Evolutionary conservation across 2,797 vertebrate genomes (phyloP), one percentile per base, ranked within the genome.

Genomic region (Eutrigla gurnardus): DNA sequence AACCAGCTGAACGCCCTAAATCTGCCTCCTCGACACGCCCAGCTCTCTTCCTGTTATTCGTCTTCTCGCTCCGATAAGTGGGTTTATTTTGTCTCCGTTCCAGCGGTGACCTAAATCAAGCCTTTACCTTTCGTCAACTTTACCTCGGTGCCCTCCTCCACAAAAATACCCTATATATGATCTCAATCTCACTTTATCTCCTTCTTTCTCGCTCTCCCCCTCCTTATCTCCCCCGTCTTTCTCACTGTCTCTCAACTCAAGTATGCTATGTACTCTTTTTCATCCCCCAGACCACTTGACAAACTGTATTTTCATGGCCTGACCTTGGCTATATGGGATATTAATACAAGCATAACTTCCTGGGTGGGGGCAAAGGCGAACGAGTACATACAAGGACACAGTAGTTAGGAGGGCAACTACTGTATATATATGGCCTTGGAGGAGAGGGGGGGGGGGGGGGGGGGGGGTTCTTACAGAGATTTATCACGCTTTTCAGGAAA

Each of bases 71-170:
- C 70, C 32, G 83, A 86, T 77, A 78, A 83, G 65, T 68, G n/a
- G 8, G 63, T 87, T 89, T 84, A 75, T 88, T 89, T 89, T 82
- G 70, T 79, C 65, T 74, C 67, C 36, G 4, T 62, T 86, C 84
- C 80, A 85, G n/a, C 59, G 7, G 36, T 35, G 67, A 73, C 71
- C 70, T 77, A 78, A 80, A 73, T 78, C 53, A 71, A 45, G 39
- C 25, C 10, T 54, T 62, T 55, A 75, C 73, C 64, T 85, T 79
- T 87, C 81, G 57, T 79, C 79, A 78, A 32, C 75, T 83, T 72
- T 4, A 62, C 69, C 42, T 75, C 66, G 2, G 1, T 17, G 18
- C 9, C 11, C 57, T 45, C 40, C 40, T 35, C 61, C 71, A 39
- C 11, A 55, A 63, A 25, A 59, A 40, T 15, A n/a, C 18, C 49